Conservation (phyloP, 2,888 invertebrate genomes). For the Lochmaea crataegi region DNA sequence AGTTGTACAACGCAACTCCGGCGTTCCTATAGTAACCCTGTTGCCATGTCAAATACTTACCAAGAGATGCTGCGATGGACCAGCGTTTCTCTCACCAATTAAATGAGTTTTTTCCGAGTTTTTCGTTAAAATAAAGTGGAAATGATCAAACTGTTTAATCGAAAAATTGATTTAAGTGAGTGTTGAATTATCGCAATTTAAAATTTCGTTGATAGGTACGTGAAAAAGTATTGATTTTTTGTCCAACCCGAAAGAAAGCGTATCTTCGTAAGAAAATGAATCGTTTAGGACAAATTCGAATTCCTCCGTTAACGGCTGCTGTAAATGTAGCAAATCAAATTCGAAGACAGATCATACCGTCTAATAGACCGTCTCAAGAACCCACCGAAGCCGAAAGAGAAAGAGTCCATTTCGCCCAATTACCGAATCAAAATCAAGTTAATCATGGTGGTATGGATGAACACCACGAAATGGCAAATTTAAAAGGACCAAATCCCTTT, state of each 20-base stretch:
- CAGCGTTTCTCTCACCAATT: conserved; percentile 50
- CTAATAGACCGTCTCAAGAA: conserved; percentile 64
- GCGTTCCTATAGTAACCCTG: conserved; percentile 55
- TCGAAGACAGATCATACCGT: conserved; percentile 77
- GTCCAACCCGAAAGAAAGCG: background rate
- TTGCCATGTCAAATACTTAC: conserved; percentile 50
- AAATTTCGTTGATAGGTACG: background rate
- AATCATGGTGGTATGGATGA: conserved; percentile 66
- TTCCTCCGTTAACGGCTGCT: conserved; percentile 81
- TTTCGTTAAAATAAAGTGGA: conserved; percentile 4
- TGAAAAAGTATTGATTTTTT: conserved; percentile 14
- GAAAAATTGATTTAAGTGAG: background rate
- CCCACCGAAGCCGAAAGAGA: conserved; percentile 36
- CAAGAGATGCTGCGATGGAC: conserved; percentile 57
- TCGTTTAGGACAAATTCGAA: conserved; percentile 72
- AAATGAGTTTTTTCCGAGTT: background rate
- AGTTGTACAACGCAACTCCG: conserved; percentile 23
- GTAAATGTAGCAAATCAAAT: conserved; percentile 87
- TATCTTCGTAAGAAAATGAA: conserved; percentile 65
- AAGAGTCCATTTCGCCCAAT: conserved; percentile 54
- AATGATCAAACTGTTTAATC: background rate
- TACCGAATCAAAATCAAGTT: conserved; percentile 54
- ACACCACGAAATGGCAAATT: conserved; percentile 72
- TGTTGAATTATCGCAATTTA: background rate
- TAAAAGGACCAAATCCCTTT: conserved; percentile 68